phyloP scores from a whole-genome alignment of 2,888 invertebrate species.

The Didymodactylos carnosus region DNA sequence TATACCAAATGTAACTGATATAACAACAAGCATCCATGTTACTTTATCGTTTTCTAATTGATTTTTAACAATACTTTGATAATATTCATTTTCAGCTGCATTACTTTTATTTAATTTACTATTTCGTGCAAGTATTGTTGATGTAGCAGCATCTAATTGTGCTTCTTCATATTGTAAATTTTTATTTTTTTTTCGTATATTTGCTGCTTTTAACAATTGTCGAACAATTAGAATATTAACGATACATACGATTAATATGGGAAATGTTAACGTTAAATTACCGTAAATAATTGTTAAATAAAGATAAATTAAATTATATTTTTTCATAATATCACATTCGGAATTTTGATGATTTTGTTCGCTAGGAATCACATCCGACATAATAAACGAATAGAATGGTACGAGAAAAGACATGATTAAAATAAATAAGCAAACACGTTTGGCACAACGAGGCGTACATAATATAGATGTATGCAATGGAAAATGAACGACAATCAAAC shows the following conservation, averaged over 20 bases:
- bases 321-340: constrained; percentile 5
- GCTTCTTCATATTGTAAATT: constrained; percentile 1
- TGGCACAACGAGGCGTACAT: constrained; percentile 6
- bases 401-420: constrained; percentile 1
- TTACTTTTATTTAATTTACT: background rate
- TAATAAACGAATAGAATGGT: constrained; percentile 7
- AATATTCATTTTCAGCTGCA: background rate
- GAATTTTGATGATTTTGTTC: background rate
- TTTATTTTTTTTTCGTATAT: constrained; percentile 1
- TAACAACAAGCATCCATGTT: constrained; percentile 11
- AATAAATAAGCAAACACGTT: constrained; percentile 3
- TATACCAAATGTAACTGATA: constrained; percentile 8
- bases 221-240: constrained; percentile 5
- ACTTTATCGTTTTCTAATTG: constrained; percentile 13
- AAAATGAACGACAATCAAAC: constrained; percentile 11
- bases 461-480: constrained; percentile 7
- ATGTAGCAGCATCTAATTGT: too few relatives aligned
- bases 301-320: constrained; percentile 3
- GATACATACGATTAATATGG: constrained; percentile 6
- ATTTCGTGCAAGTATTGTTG: too few relatives aligned
- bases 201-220: constrained; percentile 1
- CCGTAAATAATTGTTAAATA: constrained; percentile 10
- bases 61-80: constrained; percentile 4
- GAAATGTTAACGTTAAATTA: constrained; percentile 6
- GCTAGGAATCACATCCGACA: background rate